Evolutionary conservation across 2,113 vertebrate genomes (phyloP).

Genomic region (Anolis carolinensis): DNA sequence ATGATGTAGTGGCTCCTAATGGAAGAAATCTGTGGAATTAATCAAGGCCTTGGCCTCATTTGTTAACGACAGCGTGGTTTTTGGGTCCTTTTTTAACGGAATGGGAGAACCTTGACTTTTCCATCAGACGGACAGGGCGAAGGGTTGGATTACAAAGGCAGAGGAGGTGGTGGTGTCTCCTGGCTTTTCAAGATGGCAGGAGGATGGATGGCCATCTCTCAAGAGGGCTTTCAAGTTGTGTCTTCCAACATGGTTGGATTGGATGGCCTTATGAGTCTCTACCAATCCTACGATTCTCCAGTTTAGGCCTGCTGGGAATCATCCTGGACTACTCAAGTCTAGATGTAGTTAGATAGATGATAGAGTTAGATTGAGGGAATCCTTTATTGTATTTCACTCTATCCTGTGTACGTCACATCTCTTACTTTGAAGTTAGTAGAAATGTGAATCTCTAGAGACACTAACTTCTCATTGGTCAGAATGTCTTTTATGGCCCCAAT

Average conservation of each 20-base stretch:
- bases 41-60: constrained; percentile 66
- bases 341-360: too few relatives aligned
- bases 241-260: background rate
- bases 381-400: too few relatives aligned
- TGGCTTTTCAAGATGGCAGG: accelerated
- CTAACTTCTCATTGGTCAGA: too few relatives aligned
- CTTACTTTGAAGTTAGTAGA: too few relatives aligned
- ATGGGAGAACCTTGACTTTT: constrained; percentile 18
- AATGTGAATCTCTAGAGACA: too few relatives aligned
- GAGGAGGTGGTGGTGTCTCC: accelerated
- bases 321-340: too few relatives aligned
- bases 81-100: background rate
- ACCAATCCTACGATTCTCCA: background rate
- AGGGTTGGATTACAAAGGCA: accelerated
- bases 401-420: too few relatives aligned
- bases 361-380: too few relatives aligned
- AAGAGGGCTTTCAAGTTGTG: too few relatives aligned
- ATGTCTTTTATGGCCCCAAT: too few relatives aligned
- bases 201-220: too few relatives aligned
- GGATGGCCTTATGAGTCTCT: background rate
- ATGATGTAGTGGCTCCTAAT: constrained; percentile 76
- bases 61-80: constrained; percentile 68
- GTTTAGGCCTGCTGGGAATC: too few relatives aligned
- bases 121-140: background rate
- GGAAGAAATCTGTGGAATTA: constrained; percentile 75